Percentiles rank a stretch among this genome's conserved stretches.
These are phyloP conservation scores for Xanthorhoe designata DNA, from an alignment of 2,888 invertebrate species.

Conservation along the genomic window DNA sequence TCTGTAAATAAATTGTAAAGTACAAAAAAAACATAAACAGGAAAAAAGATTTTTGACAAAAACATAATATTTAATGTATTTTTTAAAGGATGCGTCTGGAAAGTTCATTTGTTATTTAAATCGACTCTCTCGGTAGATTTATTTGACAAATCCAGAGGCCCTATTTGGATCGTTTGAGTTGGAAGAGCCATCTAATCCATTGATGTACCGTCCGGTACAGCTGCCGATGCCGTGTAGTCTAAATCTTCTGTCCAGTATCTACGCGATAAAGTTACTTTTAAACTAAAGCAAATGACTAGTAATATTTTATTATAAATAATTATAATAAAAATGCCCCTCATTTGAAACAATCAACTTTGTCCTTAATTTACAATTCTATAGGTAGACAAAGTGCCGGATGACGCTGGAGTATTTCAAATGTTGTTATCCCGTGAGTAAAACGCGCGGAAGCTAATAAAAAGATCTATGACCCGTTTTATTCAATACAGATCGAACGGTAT, in stretches of 20 bases:
- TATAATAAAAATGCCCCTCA: too few species aligned
- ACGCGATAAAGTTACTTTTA: neutral
- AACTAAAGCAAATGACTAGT: neutral
- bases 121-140: conserved; percentile 25
- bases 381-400: too few species aligned
- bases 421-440: neutral
- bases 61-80: too few species aligned
- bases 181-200: conserved; percentile 35
- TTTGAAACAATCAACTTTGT: too few species aligned
- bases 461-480: conserved; percentile 4
- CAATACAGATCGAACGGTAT: conserved; percentile 43
- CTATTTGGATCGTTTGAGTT: conserved; percentile 32
- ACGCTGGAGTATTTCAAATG: neutral
- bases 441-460: neutral
- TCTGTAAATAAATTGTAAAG: too few species aligned
- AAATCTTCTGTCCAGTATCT: conserved; percentile 11
- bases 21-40: too few species aligned
- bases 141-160: conserved; percentile 39
- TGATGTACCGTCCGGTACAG: conserved; percentile 29
- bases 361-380: too few species aligned
- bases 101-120: conserved; percentile 23
- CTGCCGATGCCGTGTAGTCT: conserved; percentile 21
- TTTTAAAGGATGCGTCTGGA: conserved; percentile 4
- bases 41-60: too few species aligned
- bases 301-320: neutral